Evolutionary conservation across 2,113 vertebrate species (phyloP).

Genomic region (Sebastes fasciatus): DNA sequence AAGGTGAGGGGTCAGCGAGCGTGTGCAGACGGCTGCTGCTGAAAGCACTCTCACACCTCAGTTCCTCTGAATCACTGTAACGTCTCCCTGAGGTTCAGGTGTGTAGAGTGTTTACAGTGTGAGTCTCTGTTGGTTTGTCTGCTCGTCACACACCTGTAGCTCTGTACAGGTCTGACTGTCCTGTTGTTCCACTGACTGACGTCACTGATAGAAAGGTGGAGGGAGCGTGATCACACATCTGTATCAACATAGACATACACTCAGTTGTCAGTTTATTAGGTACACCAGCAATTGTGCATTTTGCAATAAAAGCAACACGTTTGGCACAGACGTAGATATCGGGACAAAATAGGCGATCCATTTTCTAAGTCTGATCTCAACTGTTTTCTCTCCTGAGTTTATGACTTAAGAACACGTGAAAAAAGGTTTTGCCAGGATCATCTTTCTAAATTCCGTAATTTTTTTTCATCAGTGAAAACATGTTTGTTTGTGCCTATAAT

Average conservation of each 20-base stretch:
- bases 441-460: no score
- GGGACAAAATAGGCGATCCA: no score
- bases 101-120: constrained; percentile 5
- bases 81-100: not conserved
- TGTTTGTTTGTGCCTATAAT: no score
- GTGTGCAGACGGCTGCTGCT: constrained; percentile 6
- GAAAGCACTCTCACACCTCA: constrained; percentile 34
- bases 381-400: not conserved
- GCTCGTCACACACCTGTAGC: not conserved
- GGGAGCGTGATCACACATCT: not conserved
- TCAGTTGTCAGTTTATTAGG: not conserved
- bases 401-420: no score
- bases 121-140: not conserved
- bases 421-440: not conserved
- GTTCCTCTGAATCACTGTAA: constrained; percentile 26
- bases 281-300: no score
- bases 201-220: not conserved
- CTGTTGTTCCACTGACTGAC: not conserved
- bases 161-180: not conserved
- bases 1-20: constrained; percentile 23
- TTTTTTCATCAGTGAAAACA: no score
- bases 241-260: not conserved
- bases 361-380: not conserved
- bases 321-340: no score
- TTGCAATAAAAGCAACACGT: no score